Conservation (phyloP, 2,888 invertebrate genomes). For the Unio pictorum region DNA sequence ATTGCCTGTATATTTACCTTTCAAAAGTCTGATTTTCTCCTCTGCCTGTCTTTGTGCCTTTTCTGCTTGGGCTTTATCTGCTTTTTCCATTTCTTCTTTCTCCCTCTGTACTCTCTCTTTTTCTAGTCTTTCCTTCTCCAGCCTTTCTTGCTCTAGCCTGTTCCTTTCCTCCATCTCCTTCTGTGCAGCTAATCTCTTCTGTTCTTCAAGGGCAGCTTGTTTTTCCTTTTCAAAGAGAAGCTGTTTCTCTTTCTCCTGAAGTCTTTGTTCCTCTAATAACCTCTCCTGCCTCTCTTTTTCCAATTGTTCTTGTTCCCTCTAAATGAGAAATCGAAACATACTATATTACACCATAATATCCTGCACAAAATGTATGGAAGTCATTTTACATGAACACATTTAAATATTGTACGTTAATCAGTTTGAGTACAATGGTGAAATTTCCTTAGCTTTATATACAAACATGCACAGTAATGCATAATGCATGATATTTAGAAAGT, state of each 20-base stretch:
- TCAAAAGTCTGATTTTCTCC: slow-evolving; percentile 43
- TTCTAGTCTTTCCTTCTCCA: slow-evolving; percentile 24
- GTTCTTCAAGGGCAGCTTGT: slow-evolving; percentile 23
- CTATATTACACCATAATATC: too few species aligned
- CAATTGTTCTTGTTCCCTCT: slow-evolving; percentile 6
- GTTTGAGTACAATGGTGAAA: too few species aligned
- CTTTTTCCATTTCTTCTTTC: slow-evolving; percentile 30
- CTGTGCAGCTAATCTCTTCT: slow-evolving; percentile 11
- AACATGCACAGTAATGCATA: too few species aligned
- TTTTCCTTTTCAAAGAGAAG: slow-evolving; percentile 16
- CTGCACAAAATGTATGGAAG: too few species aligned
- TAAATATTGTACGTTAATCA: too few species aligned
- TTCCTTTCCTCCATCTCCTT: slow-evolving; percentile 24
- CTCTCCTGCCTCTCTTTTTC: slow-evolving; percentile 13
- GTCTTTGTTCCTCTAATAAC: background rate
- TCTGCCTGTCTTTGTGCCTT: slow-evolving; percentile 43
- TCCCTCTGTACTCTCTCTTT: slow-evolving; percentile 34
- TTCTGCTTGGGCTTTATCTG: slow-evolving; percentile 33
- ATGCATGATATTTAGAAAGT: too few species aligned
- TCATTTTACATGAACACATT: too few species aligned
- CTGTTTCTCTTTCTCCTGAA: slow-evolving; percentile 17
- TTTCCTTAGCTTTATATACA: too few species aligned
- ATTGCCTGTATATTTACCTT: slow-evolving; percentile 27
- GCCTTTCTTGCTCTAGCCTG: slow-evolving; percentile 17
- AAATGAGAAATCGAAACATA: too few species aligned